Evolutionary conservation across 2,797 vertebrate genomes (phyloP).

Genomic region (Artibeus lituratus): DNA sequence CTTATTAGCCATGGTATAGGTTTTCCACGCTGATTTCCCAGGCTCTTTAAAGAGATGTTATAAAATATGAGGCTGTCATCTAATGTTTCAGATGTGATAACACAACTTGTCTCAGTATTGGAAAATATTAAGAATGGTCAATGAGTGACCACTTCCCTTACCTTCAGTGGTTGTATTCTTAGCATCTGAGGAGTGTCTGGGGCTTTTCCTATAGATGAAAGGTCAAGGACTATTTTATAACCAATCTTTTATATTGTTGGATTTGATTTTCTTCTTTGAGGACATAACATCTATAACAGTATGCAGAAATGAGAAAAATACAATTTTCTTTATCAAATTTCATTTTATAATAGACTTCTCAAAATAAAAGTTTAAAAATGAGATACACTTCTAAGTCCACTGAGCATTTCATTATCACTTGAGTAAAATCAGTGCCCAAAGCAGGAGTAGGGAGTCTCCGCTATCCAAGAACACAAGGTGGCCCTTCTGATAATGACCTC

Average conservation of each 20-base stretch:
- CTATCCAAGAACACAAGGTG: background rate
- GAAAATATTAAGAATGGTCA: accelerated
- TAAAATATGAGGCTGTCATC: background rate
- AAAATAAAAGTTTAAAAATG: background rate
- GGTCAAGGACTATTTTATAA: background rate
- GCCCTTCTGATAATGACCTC: accelerated
- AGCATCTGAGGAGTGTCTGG: background rate
- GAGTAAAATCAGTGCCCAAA: too few species aligned
- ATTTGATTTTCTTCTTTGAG: background rate
- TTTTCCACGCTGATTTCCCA: background rate
- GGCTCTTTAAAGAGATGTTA: background rate
- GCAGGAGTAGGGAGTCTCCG: too few species aligned
- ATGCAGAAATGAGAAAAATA: background rate
- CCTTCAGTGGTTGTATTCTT: background rate
- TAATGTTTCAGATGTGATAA: accelerated
- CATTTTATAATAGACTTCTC: background rate
- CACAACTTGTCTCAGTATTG: background rate
- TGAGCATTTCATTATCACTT: background rate
- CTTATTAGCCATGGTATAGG: background rate
- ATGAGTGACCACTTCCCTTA: too few species aligned
- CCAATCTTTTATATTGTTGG: background rate
- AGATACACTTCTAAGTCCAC: accelerated
- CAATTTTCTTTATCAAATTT: background rate
- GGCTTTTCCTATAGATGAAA: background rate
- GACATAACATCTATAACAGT: background rate